Evolutionary conservation across 2,113 vertebrate genomes (phyloP).

Genomic region (Zosterops pallidus): DNA sequence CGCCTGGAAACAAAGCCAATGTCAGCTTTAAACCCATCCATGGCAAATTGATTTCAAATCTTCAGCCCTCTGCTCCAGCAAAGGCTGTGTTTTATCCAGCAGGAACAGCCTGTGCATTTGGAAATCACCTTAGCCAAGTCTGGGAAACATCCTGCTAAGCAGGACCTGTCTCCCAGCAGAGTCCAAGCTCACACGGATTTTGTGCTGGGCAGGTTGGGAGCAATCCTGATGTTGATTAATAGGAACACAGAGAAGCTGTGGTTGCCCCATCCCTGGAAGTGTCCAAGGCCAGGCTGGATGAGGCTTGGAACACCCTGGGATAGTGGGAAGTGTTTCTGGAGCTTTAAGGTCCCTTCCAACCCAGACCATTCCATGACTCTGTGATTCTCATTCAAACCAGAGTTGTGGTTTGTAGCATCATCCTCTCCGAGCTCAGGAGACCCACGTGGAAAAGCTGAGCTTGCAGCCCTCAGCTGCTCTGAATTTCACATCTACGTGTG

Average conservation of each 20-base stretch:
- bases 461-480: background rate
- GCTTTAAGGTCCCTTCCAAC: background rate
- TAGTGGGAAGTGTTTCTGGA: background rate
- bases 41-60: background rate
- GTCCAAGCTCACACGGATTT: background rate
- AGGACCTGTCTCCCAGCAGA: background rate
- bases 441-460: background rate
- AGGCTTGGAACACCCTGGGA: background rate
- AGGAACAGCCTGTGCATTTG: background rate
- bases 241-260: background rate
- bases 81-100: background rate
- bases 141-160: slow-evolving; percentile 46
- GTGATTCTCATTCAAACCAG: background rate
- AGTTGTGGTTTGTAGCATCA: background rate
- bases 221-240: background rate
- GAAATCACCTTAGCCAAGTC: background rate
- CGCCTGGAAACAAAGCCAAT: background rate
- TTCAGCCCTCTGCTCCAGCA: background rate
- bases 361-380: background rate
- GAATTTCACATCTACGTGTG: background rate
- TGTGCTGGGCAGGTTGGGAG: background rate
- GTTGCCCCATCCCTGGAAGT: background rate
- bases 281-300: rapidly evolving
- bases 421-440: background rate
- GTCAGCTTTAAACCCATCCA: background rate